Percentiles rank a stretch among this genome's conserved stretches.
phyloP scores from a whole-genome alignment of 2,797 vertebrate species.

The Thalassophryne amazonica region DNA sequence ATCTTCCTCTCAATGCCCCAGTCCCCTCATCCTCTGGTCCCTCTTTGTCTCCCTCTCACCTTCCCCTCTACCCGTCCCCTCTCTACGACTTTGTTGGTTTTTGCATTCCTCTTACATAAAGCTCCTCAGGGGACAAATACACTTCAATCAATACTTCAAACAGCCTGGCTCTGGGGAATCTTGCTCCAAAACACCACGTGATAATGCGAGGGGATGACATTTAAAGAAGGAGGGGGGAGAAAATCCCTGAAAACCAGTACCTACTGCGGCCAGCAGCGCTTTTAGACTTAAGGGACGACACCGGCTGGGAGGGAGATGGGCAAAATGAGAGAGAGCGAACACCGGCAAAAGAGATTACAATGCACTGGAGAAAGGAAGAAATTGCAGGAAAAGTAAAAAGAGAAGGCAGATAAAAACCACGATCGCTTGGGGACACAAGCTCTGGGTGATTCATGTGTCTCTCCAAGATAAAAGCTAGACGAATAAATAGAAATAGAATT shows the following conservation, averaged over 20 bases:
- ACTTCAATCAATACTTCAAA: conserved; percentile 73
- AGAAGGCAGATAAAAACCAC: conserved; percentile 56
- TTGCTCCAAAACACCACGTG: conserved; percentile 67
- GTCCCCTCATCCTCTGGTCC: not conserved
- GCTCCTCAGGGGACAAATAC: conserved; percentile 53
- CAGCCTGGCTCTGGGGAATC: conserved; percentile 46
- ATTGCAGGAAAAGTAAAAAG: conserved; percentile 33
- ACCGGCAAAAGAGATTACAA: conserved; percentile 46
- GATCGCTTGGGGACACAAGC: conserved; percentile 30
- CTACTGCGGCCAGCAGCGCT: conserved; percentile 23
- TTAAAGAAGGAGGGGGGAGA: conserved; percentile 26
- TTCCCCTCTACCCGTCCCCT: conserved; percentile 10
- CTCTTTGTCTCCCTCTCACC: conserved; percentile 4
- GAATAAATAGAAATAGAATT: conserved; percentile 60
- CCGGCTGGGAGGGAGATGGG: conserved; percentile 11
- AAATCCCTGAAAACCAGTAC: conserved; percentile 33
- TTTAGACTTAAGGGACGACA: not conserved
- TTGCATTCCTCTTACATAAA: conserved; percentile 69
- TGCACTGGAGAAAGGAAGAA: conserved; percentile 11
- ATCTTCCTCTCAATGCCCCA: not conserved
- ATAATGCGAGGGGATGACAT: conserved; percentile 55
- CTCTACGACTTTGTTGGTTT: conserved; percentile 61
- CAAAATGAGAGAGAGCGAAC: conserved; percentile 15
- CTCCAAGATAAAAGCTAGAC: conserved; percentile 64
- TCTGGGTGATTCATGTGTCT: conserved; percentile 60